Percentiles rank a stretch among this genome's conserved stretches.
These are phyloP conservation scores for Anableps anableps DNA, from an alignment of 2,797 vertebrate genomes.

Conservation along the genomic window DNA sequence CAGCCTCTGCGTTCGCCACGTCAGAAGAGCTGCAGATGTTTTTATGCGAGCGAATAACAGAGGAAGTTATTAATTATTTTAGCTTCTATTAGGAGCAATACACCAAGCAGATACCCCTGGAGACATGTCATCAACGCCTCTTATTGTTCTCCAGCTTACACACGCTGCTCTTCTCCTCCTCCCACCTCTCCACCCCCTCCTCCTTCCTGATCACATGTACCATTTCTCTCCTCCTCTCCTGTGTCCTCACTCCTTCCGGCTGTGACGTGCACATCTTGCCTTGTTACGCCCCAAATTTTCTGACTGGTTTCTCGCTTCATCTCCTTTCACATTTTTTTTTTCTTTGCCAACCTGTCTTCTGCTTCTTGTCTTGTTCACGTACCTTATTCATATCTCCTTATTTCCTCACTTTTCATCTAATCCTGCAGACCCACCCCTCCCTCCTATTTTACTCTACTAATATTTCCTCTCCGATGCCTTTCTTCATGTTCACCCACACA, in stretches of 20 bases:
- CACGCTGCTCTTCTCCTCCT: constrained; percentile 47
- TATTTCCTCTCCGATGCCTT: constrained; percentile 34
- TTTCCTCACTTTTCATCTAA: constrained; percentile 23
- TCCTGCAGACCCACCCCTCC: constrained; percentile 26
- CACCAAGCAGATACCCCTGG: constrained; percentile 60
- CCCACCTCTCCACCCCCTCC: constrained; percentile 31
- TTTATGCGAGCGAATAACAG: neutral
- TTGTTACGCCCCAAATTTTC: constrained; percentile 8
- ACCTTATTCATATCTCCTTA: constrained; percentile 26
- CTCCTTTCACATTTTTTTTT: neutral
- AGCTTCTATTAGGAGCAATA: constrained; percentile 67
- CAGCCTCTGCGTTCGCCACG: neutral
- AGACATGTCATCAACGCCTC: constrained; percentile 75
- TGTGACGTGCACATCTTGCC: constrained; percentile 45
- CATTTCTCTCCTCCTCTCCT: constrained; percentile 34
- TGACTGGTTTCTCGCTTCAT: constrained; percentile 2
- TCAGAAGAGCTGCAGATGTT: neutral
- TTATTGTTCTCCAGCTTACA: constrained; percentile 74
- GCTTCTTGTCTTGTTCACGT: constrained; percentile 21
- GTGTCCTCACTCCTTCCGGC: constrained; percentile 36
- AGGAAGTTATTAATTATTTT: constrained; percentile 74
- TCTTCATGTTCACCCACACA: constrained; percentile 42
- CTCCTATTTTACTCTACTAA: constrained; percentile 28
- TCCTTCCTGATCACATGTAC: constrained; percentile 59
- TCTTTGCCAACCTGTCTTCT: constrained; percentile 8